These are phyloP conservation scores for Peromyscus leucopus DNA, from an alignment of 2,113 vertebrate genomes.

Conservation along the genomic window DNA sequence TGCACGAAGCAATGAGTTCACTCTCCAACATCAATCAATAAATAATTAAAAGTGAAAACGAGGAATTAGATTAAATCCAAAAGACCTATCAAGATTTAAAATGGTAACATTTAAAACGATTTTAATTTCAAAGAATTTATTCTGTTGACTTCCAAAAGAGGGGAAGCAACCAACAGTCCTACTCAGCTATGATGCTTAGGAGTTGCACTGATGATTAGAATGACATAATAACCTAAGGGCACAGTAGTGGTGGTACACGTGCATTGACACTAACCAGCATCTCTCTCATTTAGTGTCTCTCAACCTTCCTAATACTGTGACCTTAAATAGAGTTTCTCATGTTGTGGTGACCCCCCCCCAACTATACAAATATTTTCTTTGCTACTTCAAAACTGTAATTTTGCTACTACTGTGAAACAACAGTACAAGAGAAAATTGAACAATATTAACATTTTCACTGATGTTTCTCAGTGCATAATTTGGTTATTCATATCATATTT, in stretches of 20 bases:
- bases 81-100: not conserved
- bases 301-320: not conserved
- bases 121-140: conserved; percentile 38
- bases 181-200: not conserved
- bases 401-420: not conserved
- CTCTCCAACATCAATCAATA: not conserved
- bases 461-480: conserved; percentile 5
- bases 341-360: not conserved
- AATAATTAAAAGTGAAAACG: not conserved
- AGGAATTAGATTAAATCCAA: not conserved
- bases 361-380: not conserved
- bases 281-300: not conserved
- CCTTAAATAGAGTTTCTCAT: not conserved
- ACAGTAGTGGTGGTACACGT: no score
- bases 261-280: not conserved
- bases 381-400: not conserved
- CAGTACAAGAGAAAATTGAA: not conserved
- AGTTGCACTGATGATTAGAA: not conserved
- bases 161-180: not conserved
- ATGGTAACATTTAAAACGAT: conserved; percentile 4
- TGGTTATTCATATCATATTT: not conserved
- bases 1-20: not conserved
- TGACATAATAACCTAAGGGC: not conserved
- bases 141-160: not conserved
- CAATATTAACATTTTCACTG: not conserved